phyloP scores from a whole-genome alignment of 2,113 vertebrate genomes.

The Cyprichromis sp. region DNA sequence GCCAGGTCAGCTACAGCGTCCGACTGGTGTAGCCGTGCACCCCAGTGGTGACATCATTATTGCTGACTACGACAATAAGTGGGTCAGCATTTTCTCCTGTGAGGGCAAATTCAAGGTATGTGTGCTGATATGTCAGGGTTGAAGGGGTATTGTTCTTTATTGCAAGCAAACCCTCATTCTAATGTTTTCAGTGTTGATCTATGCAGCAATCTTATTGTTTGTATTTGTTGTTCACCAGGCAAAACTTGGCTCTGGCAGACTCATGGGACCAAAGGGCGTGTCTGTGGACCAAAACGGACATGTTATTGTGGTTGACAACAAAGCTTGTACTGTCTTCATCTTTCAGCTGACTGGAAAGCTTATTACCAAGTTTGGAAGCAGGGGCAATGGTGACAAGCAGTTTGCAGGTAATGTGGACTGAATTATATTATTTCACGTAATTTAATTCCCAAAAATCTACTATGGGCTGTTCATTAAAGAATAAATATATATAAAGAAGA shows the following conservation, averaged over 20 bases:
- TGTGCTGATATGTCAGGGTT: background rate
- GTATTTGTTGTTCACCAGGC: slow-evolving; percentile 66
- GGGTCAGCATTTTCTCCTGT: slow-evolving; percentile 97
- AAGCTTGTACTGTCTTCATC: slow-evolving; percentile 95
- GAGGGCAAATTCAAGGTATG: slow-evolving; percentile 96
- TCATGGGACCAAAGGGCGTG: slow-evolving; percentile 97
- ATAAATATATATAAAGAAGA: background rate
- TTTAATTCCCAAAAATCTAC: background rate
- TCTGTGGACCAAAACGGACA: slow-evolving; percentile 94
- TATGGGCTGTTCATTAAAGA: background rate
- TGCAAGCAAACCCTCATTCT: accelerated
- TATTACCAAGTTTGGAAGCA: slow-evolving; percentile 90
- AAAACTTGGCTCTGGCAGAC: slow-evolving; percentile 92
- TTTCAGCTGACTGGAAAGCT: slow-evolving; percentile 95
- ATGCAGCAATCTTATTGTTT: background rate
- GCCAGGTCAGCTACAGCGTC: slow-evolving; percentile 90
- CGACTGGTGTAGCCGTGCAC: slow-evolving; percentile 94
- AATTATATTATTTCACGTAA: background rate
- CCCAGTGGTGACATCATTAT: slow-evolving; percentile 96
- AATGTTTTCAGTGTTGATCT: background rate
- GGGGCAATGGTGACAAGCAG: slow-evolving; percentile 95
- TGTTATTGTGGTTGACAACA: slow-evolving; percentile 97
- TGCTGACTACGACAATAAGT: slow-evolving; percentile 97
- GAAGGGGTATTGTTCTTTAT: background rate
- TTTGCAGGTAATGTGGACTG: slow-evolving; percentile 83